Conservation (phyloP, 2,888 invertebrate species). For the Caenorhabditis zanzibari region DNA sequence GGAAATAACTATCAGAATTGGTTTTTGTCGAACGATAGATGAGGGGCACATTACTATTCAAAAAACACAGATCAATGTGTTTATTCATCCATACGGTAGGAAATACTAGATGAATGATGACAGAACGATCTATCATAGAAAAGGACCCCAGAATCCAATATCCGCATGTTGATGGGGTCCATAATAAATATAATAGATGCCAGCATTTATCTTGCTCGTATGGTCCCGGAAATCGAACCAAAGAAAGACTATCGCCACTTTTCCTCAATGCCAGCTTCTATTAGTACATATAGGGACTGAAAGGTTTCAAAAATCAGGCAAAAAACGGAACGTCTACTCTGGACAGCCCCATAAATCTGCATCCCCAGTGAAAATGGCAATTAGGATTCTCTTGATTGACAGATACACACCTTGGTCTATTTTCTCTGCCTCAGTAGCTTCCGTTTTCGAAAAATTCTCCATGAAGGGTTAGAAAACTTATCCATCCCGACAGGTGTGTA, state of each 20-base stretch:
- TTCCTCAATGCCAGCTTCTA: no score
- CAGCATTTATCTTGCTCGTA: constrained; percentile 42
- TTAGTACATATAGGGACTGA: neutral
- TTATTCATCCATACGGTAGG: constrained; percentile 24
- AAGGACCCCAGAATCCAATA: constrained; percentile 37
- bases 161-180: constrained; percentile 39
- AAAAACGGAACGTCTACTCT: neutral
- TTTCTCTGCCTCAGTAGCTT: neutral
- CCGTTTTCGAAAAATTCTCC: constrained; percentile 28
- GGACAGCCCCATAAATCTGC: constrained; percentile 55
- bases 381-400: constrained; percentile 58
- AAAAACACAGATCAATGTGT: constrained; percentile 13
- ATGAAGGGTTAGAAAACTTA: constrained; percentile 8
- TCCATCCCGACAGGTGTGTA: constrained; percentile 47
- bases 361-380: constrained; percentile 44
- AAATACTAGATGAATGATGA: constrained; percentile 1
- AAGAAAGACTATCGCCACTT: neutral
- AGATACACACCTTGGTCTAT: constrained; percentile 42
- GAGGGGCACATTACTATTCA: constrained; percentile 29
- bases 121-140: constrained; percentile 6
- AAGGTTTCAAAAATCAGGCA: neutral
- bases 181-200: neutral
- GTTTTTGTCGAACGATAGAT: constrained; percentile 42
- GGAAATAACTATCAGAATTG: constrained; percentile 60
- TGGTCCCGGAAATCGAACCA: constrained; percentile 47